Evolutionary conservation across 2,888 invertebrate genomes (phyloP).

Genomic region (Mechanitis mazaeus): DNA sequence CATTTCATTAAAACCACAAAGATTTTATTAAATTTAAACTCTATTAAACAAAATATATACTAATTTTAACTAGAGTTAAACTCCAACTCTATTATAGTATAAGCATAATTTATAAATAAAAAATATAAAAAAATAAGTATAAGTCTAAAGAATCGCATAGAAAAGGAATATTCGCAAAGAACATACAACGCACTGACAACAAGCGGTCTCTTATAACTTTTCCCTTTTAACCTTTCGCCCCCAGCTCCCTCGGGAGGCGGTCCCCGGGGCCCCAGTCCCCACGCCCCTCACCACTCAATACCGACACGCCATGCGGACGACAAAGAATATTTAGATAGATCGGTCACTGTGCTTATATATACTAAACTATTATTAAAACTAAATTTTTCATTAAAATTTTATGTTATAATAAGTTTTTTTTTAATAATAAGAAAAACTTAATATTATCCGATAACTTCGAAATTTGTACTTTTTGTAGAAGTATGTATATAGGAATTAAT

Average conservation of each 20-base stretch:
- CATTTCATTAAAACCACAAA: neutral
- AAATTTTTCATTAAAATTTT: neutral
- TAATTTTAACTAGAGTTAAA: too few relatives aligned
- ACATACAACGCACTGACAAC: constrained; percentile 62
- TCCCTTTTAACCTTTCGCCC: constrained; percentile 75
- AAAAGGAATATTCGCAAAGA: constrained; percentile 60
- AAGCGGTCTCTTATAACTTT: constrained; percentile 76
- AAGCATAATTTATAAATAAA: too few relatives aligned
- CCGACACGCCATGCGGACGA: constrained; percentile 70
- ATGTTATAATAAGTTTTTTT: too few relatives aligned
- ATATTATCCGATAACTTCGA: too few relatives aligned
- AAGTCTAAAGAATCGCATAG: constrained; percentile 45
- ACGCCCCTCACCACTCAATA: constrained; percentile 73
- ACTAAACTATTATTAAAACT: neutral
- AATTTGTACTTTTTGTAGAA: too few relatives aligned
- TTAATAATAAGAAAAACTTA: too few relatives aligned
- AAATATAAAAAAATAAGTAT: too few relatives aligned
- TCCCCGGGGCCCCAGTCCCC: constrained; percentile 73
- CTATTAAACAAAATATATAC: too few relatives aligned
- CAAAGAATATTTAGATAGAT: constrained; percentile 56
- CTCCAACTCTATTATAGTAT: too few relatives aligned
- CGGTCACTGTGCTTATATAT: neutral
- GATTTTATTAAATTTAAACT: too few relatives aligned
- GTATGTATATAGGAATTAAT: too few relatives aligned
- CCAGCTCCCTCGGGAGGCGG: constrained; percentile 73